phyloP scores from a whole-genome alignment of 1,140 invertebrate genomes.

The Dermatophagoides farinae region DNA sequence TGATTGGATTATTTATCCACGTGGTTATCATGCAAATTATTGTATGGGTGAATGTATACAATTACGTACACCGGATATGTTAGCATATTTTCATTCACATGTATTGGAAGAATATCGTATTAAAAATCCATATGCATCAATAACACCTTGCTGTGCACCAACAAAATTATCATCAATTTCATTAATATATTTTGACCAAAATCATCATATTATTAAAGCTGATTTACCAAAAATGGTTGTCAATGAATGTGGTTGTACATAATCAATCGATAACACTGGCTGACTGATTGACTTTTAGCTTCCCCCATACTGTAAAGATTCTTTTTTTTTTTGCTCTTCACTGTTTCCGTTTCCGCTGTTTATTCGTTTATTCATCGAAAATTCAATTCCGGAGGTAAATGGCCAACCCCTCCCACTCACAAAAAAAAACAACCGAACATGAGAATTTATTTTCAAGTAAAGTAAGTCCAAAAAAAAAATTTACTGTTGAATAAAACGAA shows the following conservation, averaged over 20 bases:
- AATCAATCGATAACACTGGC: background rate
- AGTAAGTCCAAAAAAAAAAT: too few relatives aligned
- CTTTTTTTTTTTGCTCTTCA: background rate
- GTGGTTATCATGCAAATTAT: slow-evolving; percentile 73
- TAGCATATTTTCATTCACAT: slow-evolving; percentile 63
- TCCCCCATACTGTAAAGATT: background rate
- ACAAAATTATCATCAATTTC: slow-evolving; percentile 76
- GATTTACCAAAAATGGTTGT: slow-evolving; percentile 90
- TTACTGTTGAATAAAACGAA: too few relatives aligned
- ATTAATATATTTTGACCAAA: slow-evolving; percentile 74
- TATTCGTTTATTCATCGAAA: background rate
- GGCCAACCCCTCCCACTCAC: too few relatives aligned
- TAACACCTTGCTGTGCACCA: slow-evolving; percentile 78
- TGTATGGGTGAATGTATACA: slow-evolving; percentile 66
- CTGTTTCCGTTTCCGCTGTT: background rate
- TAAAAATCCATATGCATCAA: slow-evolving; percentile 40
- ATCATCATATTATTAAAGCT: slow-evolving; percentile 72
- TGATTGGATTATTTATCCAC: slow-evolving; percentile 78
- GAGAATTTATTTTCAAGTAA: too few relatives aligned
- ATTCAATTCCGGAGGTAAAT: too few relatives aligned
- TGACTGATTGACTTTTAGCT: too few relatives aligned
- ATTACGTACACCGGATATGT: slow-evolving; percentile 53
- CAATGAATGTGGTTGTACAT: slow-evolving; percentile 83
- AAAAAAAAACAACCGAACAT: too few relatives aligned
- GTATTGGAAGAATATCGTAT: slow-evolving; percentile 69